Conservation (phyloP, 2,888 invertebrate species). For the Caenorhabditis sp. region DNA sequence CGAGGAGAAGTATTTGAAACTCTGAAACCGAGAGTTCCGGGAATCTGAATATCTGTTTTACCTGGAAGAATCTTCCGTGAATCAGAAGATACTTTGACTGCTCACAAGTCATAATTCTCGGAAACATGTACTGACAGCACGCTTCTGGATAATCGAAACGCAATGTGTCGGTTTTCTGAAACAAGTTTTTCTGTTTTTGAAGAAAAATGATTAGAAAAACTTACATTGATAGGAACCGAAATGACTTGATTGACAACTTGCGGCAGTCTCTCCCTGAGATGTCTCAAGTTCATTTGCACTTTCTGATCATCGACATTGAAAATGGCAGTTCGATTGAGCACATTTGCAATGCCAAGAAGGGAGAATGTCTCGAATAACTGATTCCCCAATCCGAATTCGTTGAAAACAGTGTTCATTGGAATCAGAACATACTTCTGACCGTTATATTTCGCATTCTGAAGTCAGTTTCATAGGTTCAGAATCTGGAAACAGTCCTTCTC, state of each 20-base stretch:
- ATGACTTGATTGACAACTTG: conserved; percentile 5
- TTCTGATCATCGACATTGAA: conserved; percentile 38
- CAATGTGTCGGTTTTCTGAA: conserved; percentile 5
- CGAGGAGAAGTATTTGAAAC: conserved; percentile 52
- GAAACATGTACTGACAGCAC: conserved; percentile 36
- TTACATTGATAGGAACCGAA: conserved; percentile 39
- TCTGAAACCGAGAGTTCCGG: conserved; percentile 17
- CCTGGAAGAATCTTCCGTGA: conserved; percentile 53
- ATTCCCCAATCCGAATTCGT: conserved; percentile 33
- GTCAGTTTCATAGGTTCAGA: no score
- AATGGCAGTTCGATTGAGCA: conserved; percentile 49
- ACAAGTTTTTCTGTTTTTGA: no score
- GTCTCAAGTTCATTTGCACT: conserved; percentile 10
- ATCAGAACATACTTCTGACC: conserved; percentile 17
- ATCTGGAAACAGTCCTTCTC: no score
- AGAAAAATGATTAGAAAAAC: no score
- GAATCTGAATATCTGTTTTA: neutral
- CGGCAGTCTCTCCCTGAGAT: conserved; percentile 14
- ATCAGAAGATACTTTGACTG: conserved; percentile 30
- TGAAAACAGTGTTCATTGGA: conserved; percentile 23
- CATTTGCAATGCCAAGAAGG: conserved; percentile 41
- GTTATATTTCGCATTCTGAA: no score
- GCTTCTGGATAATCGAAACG: conserved; percentile 18
- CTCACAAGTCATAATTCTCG: conserved; percentile 30
- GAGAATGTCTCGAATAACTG: conserved; percentile 54